Evolutionary conservation across 2,113 vertebrate species (phyloP).

Genomic region (Triplophysa siluroides): DNA sequence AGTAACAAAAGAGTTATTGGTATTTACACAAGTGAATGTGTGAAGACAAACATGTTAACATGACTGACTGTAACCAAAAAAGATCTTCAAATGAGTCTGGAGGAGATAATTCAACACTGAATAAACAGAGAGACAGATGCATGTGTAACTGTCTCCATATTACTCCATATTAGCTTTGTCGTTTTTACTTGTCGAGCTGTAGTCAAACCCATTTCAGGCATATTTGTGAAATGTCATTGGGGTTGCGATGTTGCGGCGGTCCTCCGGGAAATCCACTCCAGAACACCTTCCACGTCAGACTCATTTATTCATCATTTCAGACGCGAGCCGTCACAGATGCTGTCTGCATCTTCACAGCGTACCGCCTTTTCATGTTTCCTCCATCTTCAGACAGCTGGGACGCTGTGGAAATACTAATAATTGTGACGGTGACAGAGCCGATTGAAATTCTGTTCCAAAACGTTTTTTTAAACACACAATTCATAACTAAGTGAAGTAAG

Average conservation of each 20-base stretch:
- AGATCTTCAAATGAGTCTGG: neutral
- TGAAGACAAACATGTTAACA: neutral
- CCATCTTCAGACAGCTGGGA: slow-evolving; percentile 15
- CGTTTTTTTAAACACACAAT: neutral
- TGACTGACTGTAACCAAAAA: neutral
- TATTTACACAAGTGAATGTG: neutral
- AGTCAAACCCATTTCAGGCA: slow-evolving; percentile 30
- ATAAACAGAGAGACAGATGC: slow-evolving; percentile 8
- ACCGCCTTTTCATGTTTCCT: slow-evolving; percentile 20
- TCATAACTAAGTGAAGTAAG: too few species aligned
- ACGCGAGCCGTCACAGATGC: neutral
- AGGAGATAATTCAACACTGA: neutral
- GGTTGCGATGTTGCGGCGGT: neutral
- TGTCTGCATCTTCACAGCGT: slow-evolving; percentile 15
- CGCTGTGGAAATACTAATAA: slow-evolving; percentile 28
- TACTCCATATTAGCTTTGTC: neutral
- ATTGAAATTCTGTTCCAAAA: neutral
- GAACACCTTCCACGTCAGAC: neutral
- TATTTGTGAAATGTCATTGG: slow-evolving; percentile 2
- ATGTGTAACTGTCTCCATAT: slow-evolving; percentile 13
- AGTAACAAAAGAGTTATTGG: neutral
- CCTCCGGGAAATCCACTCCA: slow-evolving; percentile 31
- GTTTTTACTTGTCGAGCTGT: neutral
- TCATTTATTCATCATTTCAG: slow-evolving; percentile 35
- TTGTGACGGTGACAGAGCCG: neutral